Evolutionary conservation across 1,140 invertebrate genomes (phyloP).

Genomic region (Euschistus heros): DNA sequence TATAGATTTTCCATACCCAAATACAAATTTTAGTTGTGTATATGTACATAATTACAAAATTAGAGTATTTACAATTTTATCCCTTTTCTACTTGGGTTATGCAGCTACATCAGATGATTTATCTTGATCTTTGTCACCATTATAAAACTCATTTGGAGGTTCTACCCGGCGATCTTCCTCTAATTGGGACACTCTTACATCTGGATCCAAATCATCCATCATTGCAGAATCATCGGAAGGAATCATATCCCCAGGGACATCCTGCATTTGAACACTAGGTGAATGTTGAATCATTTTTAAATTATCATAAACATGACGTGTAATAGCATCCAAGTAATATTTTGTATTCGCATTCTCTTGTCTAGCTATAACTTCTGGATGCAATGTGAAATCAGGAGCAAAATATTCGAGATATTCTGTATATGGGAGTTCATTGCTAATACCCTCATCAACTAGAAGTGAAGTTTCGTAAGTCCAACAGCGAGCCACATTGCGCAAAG

Average conservation of each 20-base stretch:
- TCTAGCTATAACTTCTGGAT: slow-evolving; percentile 74
- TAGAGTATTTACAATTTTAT: no score
- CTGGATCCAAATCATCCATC: slow-evolving; percentile 69
- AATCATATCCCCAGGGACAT: slow-evolving; percentile 62
- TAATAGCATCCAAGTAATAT: slow-evolving; percentile 80
- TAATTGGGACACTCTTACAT: slow-evolving; percentile 63
- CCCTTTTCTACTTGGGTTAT: no score
- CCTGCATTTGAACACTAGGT: slow-evolving; percentile 86
- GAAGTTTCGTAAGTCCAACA: slow-evolving; percentile 99
- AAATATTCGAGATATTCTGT: slow-evolving; percentile 94
- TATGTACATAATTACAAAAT: no score
- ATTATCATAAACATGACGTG: slow-evolving; percentile 75
- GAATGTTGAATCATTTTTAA: slow-evolving; percentile 78
- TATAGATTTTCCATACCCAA: no score
- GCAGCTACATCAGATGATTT: slow-evolving; percentile 16
- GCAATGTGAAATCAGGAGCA: slow-evolving; percentile 85
- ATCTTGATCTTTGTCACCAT: slow-evolving; percentile 54
- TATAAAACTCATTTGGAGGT: slow-evolving; percentile 84
- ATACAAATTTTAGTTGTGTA: no score
- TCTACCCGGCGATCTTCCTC: slow-evolving; percentile 79
- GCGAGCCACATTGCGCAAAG: slow-evolving; percentile 90
- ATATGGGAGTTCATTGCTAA: slow-evolving; percentile 84
- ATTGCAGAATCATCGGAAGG: slow-evolving; percentile 49
- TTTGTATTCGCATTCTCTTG: slow-evolving; percentile 88
- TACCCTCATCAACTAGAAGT: slow-evolving; percentile 77